Base-by-base conservation (phyloP, 2,113 vertebrate genomes). In the Stercorarius parasiticus region DNA sequence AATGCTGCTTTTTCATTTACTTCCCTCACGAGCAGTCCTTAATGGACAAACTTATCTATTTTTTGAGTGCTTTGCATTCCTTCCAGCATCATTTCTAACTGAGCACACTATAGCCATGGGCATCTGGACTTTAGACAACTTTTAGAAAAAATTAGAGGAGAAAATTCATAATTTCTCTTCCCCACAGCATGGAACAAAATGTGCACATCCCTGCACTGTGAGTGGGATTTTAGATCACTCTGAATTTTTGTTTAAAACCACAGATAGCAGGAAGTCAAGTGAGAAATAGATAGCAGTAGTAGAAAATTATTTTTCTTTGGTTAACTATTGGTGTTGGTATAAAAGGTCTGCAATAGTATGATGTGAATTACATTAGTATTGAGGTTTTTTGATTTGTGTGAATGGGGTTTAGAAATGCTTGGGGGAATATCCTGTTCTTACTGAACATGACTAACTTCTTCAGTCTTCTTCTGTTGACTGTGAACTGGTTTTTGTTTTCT, bases 401-500 rank as follows among this genome's bases (percentile, higher is more conserved):
- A 49, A 49, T 65, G 34, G 25, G 25, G 6, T 49, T 84, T 93
- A 76, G 72, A 71, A 56, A 38, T 78, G 58, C 15, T 38, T 49
- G 30, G 30, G 22, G 40, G 40, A 84, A 32, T 91, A 85, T 52
- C 43, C 36, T 87, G 38, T 65, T 74, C 69, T 67, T 69, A 59
- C 7, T 96, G 77, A 93, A 43, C 49, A 9, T 34, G 43, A 34
- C 34, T 81, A 13, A 2, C 38, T 78, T 36, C n/a, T 87, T 85
- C 40, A 70, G n/a, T 89, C 56, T 15, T 90, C 25, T 55, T 85
- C 16, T 79, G 47, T 89, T 96, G 70, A 85, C 65, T 72, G 45
- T 90, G 56, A 84, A 76, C 69, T 79, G 61, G 7, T 91, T 93
- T 91, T 94, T 94, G 26, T 93, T 96, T 96, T 92, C 62, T 79